Base-by-base conservation (phyloP, 2,113 vertebrate species). In the Prunella himalayana region DNA sequence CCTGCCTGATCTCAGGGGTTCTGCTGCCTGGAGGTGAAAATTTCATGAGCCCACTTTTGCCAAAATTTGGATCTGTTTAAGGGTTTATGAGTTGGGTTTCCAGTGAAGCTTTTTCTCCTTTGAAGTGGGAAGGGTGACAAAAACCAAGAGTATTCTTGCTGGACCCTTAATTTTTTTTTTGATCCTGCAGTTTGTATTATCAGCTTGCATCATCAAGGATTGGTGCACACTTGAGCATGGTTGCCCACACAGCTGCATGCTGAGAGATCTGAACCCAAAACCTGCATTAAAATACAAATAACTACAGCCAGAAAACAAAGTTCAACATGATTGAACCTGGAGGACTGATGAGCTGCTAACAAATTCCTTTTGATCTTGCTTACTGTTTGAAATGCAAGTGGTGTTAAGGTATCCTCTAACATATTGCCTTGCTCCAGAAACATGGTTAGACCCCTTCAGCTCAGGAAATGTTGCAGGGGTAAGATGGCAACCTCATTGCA, bases 291-390 rank as follows among this genome's bases (percentile, higher is more conserved):
- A 85, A 79, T 56, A 47, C 28, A 81, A 11, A 41, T 22, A 82
- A 30, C 47, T 24, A 35, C 45, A 84, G 37, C 14, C 60, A 88
- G 68, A 80, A 88, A 88, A 71, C 20, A 42, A 39, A 42, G 66
- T 85, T 86, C 14, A 24, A 68, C 13, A 37, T 24, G 76, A 83
- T 20, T 57, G 28, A 70, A 49, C 39, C 39, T 53, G 49, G 22
- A 83, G 35, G 82, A 60, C 51, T 71, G n/a, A 88, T 60, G 90
- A 85, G 42, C 37, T 2, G 2, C 65, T 86, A 88, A 91, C 27
- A 31, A 65, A 23, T 64, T 90, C 44, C 33, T 83, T 92, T 85
- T 78, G 41, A 88, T 92, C 47, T 78, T 51, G 28, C 33, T 71
- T 82, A 66, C 72, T 70, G 76, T 73, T 90, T 83, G 75, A 82